Percentiles rank a stretch among this genome's conserved stretches.
These are phyloP conservation scores for Calephelis perditalis DNA, from an alignment of 2,888 invertebrate species.

Conservation along the genomic window DNA sequence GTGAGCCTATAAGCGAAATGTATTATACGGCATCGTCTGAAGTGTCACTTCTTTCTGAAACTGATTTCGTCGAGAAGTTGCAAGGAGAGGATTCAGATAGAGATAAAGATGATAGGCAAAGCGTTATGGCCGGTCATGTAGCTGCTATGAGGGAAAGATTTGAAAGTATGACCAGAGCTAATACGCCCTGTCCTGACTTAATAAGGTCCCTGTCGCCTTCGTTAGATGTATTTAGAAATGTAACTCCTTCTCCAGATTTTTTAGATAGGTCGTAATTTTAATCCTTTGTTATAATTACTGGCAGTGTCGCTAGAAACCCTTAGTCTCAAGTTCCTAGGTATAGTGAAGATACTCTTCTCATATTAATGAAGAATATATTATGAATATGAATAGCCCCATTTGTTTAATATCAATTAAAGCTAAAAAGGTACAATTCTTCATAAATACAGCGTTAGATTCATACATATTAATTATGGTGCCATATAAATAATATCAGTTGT, in stretches of 20 bases:
- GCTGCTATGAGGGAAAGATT: conserved; percentile 73
- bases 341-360: conserved; percentile 15
- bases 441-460: conserved; percentile 11
- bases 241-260: conserved; percentile 59
- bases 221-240: conserved; percentile 47
- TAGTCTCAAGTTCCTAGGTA: conserved; percentile 18
- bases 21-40: conserved; percentile 69
- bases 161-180: conserved; percentile 68
- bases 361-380: conserved; percentile 11
- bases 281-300: neutral
- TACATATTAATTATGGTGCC: conserved; percentile 14
- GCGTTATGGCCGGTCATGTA: conserved; percentile 67
- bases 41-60: conserved; percentile 51
- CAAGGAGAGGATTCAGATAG: conserved; percentile 35
- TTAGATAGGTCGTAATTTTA: conserved; percentile 33
- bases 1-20: conserved; percentile 55
- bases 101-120: conserved; percentile 44
- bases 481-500: conserved; percentile 13
- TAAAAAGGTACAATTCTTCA: neutral
- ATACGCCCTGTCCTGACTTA: conserved; percentile 61
- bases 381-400: neutral
- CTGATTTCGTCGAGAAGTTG: conserved; percentile 42
- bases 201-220: conserved; percentile 49
- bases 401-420: neutral
- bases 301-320: conserved; percentile 15